These are phyloP conservation scores for Ptychoptera albimana DNA, from an alignment of 2,888 invertebrate genomes.

Conservation along the genomic window DNA sequence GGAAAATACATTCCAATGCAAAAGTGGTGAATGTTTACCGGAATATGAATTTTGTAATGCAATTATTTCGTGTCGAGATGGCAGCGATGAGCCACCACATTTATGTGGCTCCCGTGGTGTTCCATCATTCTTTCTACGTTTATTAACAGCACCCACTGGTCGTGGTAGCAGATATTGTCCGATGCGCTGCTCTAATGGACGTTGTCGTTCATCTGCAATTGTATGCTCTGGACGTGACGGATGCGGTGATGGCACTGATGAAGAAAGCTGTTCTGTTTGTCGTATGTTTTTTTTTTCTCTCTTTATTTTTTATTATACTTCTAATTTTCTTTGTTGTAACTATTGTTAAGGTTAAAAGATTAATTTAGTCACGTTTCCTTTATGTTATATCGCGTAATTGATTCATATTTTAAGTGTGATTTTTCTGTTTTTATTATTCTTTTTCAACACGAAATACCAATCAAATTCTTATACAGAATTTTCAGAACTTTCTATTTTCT, in stretches of 20 bases:
- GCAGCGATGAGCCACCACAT: constrained; percentile 76
- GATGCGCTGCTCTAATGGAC: constrained; percentile 69
- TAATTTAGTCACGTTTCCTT: neutral
- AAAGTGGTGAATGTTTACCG: constrained; percentile 73
- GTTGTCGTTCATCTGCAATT: constrained; percentile 77
- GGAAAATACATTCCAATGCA: constrained; percentile 67
- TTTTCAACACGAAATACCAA: constrained; percentile 1
- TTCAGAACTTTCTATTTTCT: neutral
- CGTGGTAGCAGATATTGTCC: constrained; percentile 41
- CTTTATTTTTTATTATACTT: neutral
- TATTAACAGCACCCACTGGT: constrained; percentile 16
- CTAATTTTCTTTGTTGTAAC: no score
- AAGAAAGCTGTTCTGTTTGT: constrained; percentile 69
- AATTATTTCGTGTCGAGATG: constrained; percentile 70
- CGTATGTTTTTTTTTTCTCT: constrained; percentile 43
- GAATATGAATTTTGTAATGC: constrained; percentile 88
- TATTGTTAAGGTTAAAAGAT: neutral
- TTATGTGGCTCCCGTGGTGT: constrained; percentile 41
- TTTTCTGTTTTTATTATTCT: neutral
- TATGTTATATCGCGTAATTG: neutral
- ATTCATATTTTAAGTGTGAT: neutral
- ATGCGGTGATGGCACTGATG: constrained; percentile 82
- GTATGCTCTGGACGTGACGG: constrained; percentile 82
- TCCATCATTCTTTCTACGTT: constrained; percentile 26
- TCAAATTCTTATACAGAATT: neutral